Percentiles rank a stretch among this genome's conserved stretches.
Conservation (phyloP, 64 coral and sea anemone genomes). For the Porites australiensis region DNA sequence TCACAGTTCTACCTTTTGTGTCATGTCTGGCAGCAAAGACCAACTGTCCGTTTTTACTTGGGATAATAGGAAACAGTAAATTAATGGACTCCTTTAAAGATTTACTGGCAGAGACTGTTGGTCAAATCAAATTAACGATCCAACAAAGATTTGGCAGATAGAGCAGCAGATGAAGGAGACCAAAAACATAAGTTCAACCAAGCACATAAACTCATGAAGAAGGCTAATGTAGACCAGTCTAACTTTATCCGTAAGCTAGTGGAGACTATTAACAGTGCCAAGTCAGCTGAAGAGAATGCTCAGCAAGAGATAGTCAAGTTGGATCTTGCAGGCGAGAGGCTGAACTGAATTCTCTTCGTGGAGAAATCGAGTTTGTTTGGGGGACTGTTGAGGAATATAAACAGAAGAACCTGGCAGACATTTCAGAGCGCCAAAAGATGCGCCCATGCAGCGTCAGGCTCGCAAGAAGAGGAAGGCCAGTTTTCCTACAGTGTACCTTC, state of each 20-base stretch:
- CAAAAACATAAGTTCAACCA: constrained; percentile 8
- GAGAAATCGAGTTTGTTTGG: constrained; percentile 16
- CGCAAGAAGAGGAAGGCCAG: background rate
- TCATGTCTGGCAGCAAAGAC: too few species aligned
- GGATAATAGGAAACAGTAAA: too few species aligned
- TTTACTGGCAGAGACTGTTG: background rate
- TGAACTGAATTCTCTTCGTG: background rate
- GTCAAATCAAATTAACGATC: background rate
- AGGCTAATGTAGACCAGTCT: background rate
- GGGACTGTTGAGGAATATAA: constrained; percentile 3
- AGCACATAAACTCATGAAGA: background rate
- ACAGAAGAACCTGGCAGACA: background rate
- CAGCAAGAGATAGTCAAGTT: background rate
- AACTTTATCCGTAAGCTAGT: background rate
- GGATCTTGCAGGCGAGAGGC: background rate
- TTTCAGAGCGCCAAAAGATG: background rate
- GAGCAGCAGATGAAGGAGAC: background rate
- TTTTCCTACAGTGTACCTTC: background rate
- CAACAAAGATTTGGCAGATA: background rate
- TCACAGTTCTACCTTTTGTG: too few species aligned
- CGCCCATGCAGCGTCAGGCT: background rate
- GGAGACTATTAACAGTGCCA: background rate
- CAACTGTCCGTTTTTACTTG: too few species aligned
- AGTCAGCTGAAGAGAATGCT: background rate
- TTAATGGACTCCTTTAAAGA: background rate